Percentiles rank a stretch among this genome's conserved stretches.
Conservation (phyloP, 2,888 invertebrate genomes). For the Scaptomyza polygonia region DNA sequence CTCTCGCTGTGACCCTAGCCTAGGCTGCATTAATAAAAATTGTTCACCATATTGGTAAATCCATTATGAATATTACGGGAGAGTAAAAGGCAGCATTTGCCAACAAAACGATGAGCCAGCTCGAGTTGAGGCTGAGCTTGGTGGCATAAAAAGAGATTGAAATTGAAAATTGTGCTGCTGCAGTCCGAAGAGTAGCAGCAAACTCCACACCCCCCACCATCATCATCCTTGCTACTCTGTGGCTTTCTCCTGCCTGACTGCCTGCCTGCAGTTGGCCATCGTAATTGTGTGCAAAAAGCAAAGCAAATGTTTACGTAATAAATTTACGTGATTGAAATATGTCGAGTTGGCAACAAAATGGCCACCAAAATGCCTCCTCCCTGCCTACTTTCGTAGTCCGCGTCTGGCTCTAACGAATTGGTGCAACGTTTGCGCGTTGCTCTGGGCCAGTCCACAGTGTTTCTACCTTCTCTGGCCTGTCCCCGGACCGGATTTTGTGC, state of each 20-base stretch:
- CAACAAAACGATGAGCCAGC: conserved; percentile 38
- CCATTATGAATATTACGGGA: conserved; percentile 83
- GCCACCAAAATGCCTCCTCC: conserved; percentile 48
- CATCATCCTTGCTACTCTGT: not conserved
- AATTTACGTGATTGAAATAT: conserved; percentile 84
- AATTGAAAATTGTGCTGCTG: conserved; percentile 75
- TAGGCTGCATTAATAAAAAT: conserved; percentile 81
- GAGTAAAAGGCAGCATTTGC: conserved; percentile 60
- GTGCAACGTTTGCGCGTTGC: conserved; percentile 40
- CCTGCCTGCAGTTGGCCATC: conserved; percentile 50
- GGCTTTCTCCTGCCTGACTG: conserved; percentile 17
- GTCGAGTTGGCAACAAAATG: conserved; percentile 81
- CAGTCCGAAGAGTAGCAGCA: conserved; percentile 27
- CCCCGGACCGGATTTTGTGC: conserved; percentile 3
- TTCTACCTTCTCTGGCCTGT: not conserved
- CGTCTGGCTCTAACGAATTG: conserved; percentile 70
- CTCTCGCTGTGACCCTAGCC: conserved; percentile 17
- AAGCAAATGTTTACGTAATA: conserved; percentile 83
- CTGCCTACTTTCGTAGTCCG: conserved; percentile 4
- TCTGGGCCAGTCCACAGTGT: conserved; percentile 33
- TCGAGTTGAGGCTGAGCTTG: conserved; percentile 11
- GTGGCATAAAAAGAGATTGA: conserved; percentile 71
- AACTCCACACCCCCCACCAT: not conserved
- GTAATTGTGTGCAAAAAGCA: conserved; percentile 81
- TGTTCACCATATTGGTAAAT: conserved; percentile 83